These are phyloP conservation scores for Saxidomus purpurata DNA, from an alignment of 1,140 invertebrate species.

Conservation along the genomic window DNA sequence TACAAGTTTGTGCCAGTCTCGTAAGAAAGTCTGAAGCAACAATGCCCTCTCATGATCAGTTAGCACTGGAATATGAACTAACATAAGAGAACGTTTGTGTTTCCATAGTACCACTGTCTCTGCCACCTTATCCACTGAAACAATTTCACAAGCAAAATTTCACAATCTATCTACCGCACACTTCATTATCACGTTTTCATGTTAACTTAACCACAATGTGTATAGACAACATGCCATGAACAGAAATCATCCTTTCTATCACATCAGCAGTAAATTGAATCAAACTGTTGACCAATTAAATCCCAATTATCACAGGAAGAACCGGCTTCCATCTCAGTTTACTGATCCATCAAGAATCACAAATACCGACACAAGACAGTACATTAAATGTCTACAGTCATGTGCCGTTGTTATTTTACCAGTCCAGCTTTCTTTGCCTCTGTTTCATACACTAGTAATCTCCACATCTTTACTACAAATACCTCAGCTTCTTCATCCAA, in stretches of 20 bases:
- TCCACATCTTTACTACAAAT: slow-evolving; percentile 99
- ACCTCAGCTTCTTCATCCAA: slow-evolving; percentile 99
- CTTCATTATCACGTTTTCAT: too few species aligned
- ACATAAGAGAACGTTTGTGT: too few species aligned
- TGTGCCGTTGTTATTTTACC: slow-evolving; percentile 81
- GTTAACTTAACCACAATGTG: too few species aligned
- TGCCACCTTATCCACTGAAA: too few species aligned
- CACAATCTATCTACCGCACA: too few species aligned
- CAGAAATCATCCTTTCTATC: neutral
- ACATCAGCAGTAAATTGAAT: neutral
- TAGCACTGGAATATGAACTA: too few species aligned
- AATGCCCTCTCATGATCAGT: too few species aligned
- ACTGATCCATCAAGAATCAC: neutral
- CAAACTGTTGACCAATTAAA: neutral
- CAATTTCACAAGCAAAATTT: too few species aligned
- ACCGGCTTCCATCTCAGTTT: neutral
- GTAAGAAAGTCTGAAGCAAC: too few species aligned
- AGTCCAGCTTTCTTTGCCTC: slow-evolving; percentile 95
- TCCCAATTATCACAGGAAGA: neutral
- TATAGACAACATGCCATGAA: too few species aligned
- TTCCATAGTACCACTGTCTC: too few species aligned
- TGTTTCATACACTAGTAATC: slow-evolving; percentile 99
- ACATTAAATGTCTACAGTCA: neutral
- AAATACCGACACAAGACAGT: neutral
- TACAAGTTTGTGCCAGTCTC: too few species aligned